phyloP scores from a whole-genome alignment of 2,797 vertebrate species.

The Brachyalestes nurse region DNA sequence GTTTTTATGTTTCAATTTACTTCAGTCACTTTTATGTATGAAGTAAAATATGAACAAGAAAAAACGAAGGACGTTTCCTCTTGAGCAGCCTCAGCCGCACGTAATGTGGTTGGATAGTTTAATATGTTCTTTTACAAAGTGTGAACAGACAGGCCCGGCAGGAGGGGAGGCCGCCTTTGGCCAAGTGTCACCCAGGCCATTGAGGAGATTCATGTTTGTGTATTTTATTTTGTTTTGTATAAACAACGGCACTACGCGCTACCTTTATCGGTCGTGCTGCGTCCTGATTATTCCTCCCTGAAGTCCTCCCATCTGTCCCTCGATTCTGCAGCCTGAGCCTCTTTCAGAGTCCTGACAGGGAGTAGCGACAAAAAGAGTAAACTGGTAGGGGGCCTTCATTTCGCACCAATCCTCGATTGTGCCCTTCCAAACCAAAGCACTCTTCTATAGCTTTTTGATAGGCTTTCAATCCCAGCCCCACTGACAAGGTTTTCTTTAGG shows the following conservation, averaged over 20 bases:
- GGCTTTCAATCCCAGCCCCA: constrained; percentile 95
- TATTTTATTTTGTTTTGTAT: constrained; percentile 78
- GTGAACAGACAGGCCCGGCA: constrained; percentile 24
- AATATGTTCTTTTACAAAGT: constrained; percentile 26
- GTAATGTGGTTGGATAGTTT: constrained; percentile 1
- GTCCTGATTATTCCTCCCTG: constrained; percentile 87
- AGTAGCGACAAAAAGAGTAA: constrained; percentile 69
- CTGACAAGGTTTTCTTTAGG: constrained; percentile 82
- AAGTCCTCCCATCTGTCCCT: constrained; percentile 91
- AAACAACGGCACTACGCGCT: constrained; percentile 66
- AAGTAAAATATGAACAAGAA: neutral
- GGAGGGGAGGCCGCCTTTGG: constrained; percentile 36
- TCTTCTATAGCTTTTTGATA: constrained; percentile 99
- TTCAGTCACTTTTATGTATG: neutral
- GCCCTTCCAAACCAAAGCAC: constrained; percentile 92
- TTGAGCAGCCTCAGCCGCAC: neutral
- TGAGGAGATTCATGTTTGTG: constrained; percentile 70
- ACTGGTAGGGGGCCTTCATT: constrained; percentile 88
- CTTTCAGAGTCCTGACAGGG: constrained; percentile 74
- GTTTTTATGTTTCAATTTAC: neutral
- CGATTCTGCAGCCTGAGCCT: constrained; percentile 82
- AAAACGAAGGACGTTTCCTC: neutral
- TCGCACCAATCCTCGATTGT: constrained; percentile 83
- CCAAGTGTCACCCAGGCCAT: constrained; percentile 48
- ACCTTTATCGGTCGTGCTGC: constrained; percentile 64